A percentile compares a stretch with the other conserved stretches of the same genome.
phyloP scores from a whole-genome alignment of 2,888 invertebrate species.

The Scrobipalpa costella region DNA sequence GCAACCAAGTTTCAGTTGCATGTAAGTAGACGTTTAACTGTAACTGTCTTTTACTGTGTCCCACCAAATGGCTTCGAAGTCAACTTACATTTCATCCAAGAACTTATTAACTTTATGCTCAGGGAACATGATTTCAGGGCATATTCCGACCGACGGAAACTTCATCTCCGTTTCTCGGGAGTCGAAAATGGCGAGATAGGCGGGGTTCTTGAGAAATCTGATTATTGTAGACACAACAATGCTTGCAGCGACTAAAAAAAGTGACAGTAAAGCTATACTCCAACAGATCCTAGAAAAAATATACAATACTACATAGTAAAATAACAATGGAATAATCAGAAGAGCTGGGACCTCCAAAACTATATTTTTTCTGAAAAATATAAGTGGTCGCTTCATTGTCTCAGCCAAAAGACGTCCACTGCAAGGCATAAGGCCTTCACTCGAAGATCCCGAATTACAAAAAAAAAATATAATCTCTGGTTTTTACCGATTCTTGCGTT shows the following conservation, averaged over 20 bases:
- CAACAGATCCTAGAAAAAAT: constrained; percentile 39
- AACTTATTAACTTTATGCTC: constrained; percentile 49
- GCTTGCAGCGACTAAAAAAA: constrained; percentile 44
- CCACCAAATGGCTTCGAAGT: not conserved
- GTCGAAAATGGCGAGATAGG: constrained; percentile 46
- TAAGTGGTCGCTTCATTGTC: too few species aligned
- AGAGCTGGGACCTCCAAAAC: too few species aligned
- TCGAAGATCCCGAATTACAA: too few species aligned
- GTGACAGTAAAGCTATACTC: constrained; percentile 42
- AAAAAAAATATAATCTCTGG: too few species aligned
- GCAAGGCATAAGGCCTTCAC: too few species aligned
- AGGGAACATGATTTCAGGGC: constrained; percentile 53
- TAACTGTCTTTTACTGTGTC: too few species aligned
- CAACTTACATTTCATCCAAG: constrained; percentile 49
- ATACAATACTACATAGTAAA: too few species aligned
- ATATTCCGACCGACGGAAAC: constrained; percentile 58
- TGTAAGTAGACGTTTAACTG: too few species aligned
- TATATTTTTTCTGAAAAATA: too few species aligned
- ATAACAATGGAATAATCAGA: too few species aligned
- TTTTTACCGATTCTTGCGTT: constrained; percentile 13
- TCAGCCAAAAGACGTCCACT: not conserved
- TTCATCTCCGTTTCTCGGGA: constrained; percentile 19
- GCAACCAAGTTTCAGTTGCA: too few species aligned
- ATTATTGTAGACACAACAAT: constrained; percentile 42
- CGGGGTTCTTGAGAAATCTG: constrained; percentile 53